Conservation (phyloP, 2,113 vertebrate species). For the Pteropus alecto region DNA sequence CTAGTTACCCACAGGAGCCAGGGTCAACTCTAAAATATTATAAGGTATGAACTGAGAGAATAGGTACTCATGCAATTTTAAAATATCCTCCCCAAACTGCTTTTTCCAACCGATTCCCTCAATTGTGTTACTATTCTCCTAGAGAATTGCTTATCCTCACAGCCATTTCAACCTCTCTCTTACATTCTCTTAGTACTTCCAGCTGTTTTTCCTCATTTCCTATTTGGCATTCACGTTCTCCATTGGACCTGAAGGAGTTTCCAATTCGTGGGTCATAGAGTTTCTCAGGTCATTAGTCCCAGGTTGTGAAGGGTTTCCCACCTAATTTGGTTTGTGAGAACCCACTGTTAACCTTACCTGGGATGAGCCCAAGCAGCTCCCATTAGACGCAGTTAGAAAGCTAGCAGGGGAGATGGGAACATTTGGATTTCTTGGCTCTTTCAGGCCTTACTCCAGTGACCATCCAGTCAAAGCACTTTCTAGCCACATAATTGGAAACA, state of each 20-base stretch:
- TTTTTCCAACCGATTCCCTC: background rate
- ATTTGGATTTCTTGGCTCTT: background rate
- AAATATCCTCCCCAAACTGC: background rate
- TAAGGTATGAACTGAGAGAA: background rate
- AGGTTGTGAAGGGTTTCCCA: constrained; percentile 41
- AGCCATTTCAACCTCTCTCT: background rate
- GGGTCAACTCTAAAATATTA: background rate
- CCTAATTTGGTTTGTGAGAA: constrained; percentile 4
- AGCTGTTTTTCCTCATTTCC: constrained; percentile 42
- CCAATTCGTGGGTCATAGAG: background rate
- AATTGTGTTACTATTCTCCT: background rate
- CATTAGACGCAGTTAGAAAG: background rate
- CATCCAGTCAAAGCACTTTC: background rate
- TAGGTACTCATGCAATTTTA: background rate
- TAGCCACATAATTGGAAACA: background rate
- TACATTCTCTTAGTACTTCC: background rate
- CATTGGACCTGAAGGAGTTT: constrained; percentile 20
- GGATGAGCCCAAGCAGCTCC: background rate
- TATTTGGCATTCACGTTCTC: background rate
- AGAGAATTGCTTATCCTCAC: background rate
- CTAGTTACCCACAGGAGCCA: background rate
- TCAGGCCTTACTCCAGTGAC: background rate
- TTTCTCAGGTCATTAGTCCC: constrained; percentile 43
- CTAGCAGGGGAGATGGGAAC: background rate
- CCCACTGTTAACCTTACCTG: background rate